Evolutionary conservation across 1,140 invertebrate species (phyloP).

Genomic region (Magallana gigas): DNA sequence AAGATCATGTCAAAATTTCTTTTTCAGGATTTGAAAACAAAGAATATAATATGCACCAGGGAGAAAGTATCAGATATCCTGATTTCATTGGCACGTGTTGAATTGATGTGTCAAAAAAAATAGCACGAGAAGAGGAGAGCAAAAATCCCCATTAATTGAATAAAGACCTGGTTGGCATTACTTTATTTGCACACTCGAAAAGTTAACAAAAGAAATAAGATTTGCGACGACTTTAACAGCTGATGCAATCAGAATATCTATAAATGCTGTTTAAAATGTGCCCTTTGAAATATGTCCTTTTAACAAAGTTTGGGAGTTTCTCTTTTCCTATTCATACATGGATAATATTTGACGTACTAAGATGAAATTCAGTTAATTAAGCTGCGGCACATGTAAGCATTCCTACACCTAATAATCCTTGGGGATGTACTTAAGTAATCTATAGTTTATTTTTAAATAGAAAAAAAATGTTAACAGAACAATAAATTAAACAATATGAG

Average conservation of each 20-base stretch:
- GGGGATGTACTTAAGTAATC: no score
- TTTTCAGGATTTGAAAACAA: background rate
- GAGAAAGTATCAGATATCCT: background rate
- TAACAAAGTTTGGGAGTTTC: background rate
- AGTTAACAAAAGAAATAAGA: background rate
- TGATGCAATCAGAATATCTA: background rate
- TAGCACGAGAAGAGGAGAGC: background rate
- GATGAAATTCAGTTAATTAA: no score
- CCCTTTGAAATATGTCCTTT: background rate
- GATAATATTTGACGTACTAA: no score
- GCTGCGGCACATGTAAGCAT: no score
- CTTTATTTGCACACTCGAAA: background rate
- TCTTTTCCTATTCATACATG: background rate
- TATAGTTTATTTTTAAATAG: no score
- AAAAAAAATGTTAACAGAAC: no score
- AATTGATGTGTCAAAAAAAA: slow-evolving; percentile 7
- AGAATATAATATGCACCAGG: background rate
- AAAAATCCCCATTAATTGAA: background rate
- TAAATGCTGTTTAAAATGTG: background rate
- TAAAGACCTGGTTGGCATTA: background rate
- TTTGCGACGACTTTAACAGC: background rate
- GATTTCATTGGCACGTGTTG: background rate
- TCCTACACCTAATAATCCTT: no score
- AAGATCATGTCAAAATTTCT: background rate
- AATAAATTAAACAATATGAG: no score